Evolutionary conservation across 2,113 vertebrate species (phyloP).

Genomic region (Atrichornis clamosus): DNA sequence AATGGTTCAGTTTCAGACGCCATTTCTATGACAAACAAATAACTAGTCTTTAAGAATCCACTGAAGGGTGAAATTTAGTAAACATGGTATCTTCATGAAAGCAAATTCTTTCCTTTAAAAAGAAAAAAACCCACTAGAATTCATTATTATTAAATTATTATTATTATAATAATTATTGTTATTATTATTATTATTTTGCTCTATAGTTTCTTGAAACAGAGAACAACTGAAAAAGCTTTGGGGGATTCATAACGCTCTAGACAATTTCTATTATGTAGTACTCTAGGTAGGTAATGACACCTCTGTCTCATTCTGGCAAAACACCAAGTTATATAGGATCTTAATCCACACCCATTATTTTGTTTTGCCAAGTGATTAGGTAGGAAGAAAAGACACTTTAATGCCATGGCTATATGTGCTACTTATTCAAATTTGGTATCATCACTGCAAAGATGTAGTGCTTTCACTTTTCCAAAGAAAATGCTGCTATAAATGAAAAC

Average conservation of each 20-base stretch:
- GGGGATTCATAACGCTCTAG: not conserved
- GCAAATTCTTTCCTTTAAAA: not conserved
- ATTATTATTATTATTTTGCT: not conserved
- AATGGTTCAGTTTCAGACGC: not conserved
- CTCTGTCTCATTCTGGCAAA: not conserved
- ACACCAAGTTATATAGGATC: not conserved
- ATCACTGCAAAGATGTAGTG: not conserved
- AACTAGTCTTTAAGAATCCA: constrained; percentile 1
- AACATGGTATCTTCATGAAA: not conserved
- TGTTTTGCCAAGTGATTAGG: not conserved
- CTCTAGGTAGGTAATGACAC: not conserved
- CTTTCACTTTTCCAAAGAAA: not conserved
- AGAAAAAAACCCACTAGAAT: not conserved
- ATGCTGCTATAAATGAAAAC: not conserved
- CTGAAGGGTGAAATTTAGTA: not conserved
- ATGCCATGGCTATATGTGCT: not conserved
- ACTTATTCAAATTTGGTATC: not conserved
- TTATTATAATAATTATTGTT: not conserved
- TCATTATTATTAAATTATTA: not conserved
- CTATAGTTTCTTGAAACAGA: not conserved
- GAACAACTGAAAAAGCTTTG: not conserved
- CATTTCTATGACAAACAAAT: constrained; percentile 42
- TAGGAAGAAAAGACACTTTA: not conserved
- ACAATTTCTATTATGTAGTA: not conserved
- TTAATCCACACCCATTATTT: not conserved